phyloP scores from a whole-genome alignment of 64 coral and sea anemone species.

The Platygyra sinensis region DNA sequence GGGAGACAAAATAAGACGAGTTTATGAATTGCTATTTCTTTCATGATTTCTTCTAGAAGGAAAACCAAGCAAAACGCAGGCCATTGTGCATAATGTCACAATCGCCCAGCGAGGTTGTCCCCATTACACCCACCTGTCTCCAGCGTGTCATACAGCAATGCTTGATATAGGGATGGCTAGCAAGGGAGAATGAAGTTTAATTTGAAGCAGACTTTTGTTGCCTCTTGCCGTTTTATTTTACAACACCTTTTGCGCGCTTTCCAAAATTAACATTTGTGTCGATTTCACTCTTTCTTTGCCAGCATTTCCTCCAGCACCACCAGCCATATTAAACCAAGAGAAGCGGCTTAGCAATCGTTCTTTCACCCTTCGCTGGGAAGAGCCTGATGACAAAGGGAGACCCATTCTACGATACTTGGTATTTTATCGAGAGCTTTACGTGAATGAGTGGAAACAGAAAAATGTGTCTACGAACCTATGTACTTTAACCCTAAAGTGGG shows the following conservation, averaged over 20 bases:
- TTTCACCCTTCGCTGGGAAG: constrained; percentile 9
- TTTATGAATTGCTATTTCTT: too few relatives aligned
- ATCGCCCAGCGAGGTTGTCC: too few relatives aligned
- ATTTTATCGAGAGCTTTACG: neutral
- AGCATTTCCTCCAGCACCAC: constrained; percentile 42
- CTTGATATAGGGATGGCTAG: too few relatives aligned
- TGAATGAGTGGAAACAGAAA: neutral
- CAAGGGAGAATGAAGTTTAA: neutral
- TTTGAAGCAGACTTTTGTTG: neutral
- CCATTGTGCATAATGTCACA: too few relatives aligned
- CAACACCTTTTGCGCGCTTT: too few relatives aligned
- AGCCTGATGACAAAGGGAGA: neutral
- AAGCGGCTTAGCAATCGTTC: neutral
- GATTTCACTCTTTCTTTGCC: neutral
- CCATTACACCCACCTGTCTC: too few relatives aligned
- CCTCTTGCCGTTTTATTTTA: too few relatives aligned
- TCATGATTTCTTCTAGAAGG: too few relatives aligned
- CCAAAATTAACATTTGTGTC: neutral
- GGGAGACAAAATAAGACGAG: too few relatives aligned
- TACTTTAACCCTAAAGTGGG: constrained; percentile 15
- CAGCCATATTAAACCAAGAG: constrained; percentile 1
- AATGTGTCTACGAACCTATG: neutral
- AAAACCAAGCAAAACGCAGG: too few relatives aligned
- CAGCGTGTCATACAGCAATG: too few relatives aligned
- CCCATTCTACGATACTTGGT: constrained; percentile 10